Evolutionary conservation across 2,113 vertebrate species (phyloP).

Genomic region (Caloenas nicobarica): DNA sequence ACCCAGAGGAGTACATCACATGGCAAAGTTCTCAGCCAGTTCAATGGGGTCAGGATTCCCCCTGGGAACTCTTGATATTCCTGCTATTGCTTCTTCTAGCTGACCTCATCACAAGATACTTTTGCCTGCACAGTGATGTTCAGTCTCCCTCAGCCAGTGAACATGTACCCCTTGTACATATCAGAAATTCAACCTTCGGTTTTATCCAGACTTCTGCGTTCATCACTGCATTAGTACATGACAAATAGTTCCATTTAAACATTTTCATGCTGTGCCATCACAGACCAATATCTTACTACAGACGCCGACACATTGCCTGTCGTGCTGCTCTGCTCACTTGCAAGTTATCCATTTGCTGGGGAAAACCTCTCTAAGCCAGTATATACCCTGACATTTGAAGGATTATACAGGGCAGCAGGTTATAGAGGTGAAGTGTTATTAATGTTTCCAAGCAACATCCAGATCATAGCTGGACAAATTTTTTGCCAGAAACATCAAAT

Average conservation of each 20-base stretch:
- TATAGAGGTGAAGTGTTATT: background rate
- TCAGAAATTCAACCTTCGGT: background rate
- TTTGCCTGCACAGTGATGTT: background rate
- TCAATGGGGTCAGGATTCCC: background rate
- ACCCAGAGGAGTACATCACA: background rate
- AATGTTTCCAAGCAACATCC: background rate
- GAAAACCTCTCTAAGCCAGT: background rate
- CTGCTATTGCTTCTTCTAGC: background rate
- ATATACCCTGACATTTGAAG: background rate
- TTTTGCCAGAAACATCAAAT: background rate
- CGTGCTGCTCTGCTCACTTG: background rate
- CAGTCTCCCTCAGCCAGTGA: background rate
- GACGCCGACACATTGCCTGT: background rate
- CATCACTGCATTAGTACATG: background rate
- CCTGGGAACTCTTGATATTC: background rate
- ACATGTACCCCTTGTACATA: background rate
- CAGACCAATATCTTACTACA: background rate
- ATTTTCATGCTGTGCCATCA: background rate
- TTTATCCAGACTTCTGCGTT: background rate
- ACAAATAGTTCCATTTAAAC: background rate
- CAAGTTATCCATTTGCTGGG: background rate
- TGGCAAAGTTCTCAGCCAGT: background rate
- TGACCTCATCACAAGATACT: background rate
- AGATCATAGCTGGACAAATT: background rate
- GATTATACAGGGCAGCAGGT: background rate